Evolutionary conservation across 2,888 invertebrate species (phyloP).

Genomic region (Pedicia rivosa): DNA sequence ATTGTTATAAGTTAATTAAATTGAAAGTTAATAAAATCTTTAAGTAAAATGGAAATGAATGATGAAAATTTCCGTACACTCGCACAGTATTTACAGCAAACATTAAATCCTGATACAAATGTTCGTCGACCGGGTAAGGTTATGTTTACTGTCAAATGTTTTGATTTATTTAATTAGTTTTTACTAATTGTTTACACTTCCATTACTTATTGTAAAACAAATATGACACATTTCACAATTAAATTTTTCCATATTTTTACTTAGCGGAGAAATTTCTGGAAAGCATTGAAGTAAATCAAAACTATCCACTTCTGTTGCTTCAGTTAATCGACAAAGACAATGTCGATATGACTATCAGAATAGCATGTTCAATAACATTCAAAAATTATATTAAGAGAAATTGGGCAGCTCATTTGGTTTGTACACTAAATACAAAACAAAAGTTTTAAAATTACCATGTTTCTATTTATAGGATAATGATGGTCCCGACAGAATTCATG

Average conservation of each 20-base stretch:
- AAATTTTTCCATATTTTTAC: slow-evolving; percentile 1
- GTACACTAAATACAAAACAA: slow-evolving; percentile 19
- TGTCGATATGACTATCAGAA: slow-evolving; percentile 63
- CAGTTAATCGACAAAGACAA: slow-evolving; percentile 72
- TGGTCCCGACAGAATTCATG: slow-evolving; percentile 61
- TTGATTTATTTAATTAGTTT: slow-evolving; percentile 1
- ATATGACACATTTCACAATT: too few relatives aligned
- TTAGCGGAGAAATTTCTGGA: slow-evolving; percentile 84
- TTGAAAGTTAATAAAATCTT: too few relatives aligned
- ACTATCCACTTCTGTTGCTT: slow-evolving; percentile 74
- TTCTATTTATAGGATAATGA: slow-evolving; percentile 41
- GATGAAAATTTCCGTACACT: slow-evolving; percentile 70
- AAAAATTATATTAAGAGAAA: slow-evolving; percentile 95
- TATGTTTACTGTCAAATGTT: slow-evolving; percentile 10
- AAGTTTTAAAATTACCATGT: neutral
- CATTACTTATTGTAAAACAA: neutral
- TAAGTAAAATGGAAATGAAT: slow-evolving; percentile 64
- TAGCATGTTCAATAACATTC: slow-evolving; percentile 85
- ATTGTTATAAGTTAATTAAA: too few relatives aligned
- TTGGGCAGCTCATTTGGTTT: slow-evolving; percentile 63
- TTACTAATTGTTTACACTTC: neutral
- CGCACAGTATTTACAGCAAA: slow-evolving; percentile 73
- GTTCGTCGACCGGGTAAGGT: slow-evolving; percentile 66
- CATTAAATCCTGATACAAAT: slow-evolving; percentile 67
- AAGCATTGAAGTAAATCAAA: slow-evolving; percentile 77